Percentiles rank a stretch among this genome's conserved stretches.
These are phyloP conservation scores for Melanotaenia parkinsoni DNA, from an alignment of 2,797 vertebrate species.

Conservation along the genomic window DNA sequence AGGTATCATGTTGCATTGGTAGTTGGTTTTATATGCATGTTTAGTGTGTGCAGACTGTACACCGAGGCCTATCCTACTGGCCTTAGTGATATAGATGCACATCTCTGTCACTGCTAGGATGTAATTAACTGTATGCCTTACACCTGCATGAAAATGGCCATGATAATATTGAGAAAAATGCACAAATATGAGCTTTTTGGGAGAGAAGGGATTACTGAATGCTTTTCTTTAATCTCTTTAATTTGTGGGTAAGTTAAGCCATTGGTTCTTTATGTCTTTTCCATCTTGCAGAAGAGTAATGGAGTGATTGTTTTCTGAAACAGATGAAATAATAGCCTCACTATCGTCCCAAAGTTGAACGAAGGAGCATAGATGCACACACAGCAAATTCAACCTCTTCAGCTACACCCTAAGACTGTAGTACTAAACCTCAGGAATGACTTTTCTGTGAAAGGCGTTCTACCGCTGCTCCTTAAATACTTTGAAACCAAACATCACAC, in stretches of 20 bases:
- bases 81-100: background rate
- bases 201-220: background rate
- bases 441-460: slow-evolving; percentile 35
- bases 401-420: slow-evolving; percentile 1
- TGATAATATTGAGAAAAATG: background rate
- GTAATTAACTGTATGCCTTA: slow-evolving; percentile 2
- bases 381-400: slow-evolving; percentile 15
- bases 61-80: background rate
- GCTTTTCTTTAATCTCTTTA: background rate
- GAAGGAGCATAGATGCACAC: slow-evolving; percentile 11
- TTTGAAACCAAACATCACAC: slow-evolving; percentile 60
- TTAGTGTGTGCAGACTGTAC: background rate
- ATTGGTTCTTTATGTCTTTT: slow-evolving; percentile 1
- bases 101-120: background rate
- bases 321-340: slow-evolving; percentile 6
- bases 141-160: slow-evolving; percentile 22
- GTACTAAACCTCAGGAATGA: slow-evolving; percentile 53
- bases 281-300: background rate
- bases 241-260: background rate
- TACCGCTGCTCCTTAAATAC: slow-evolving; percentile 13
- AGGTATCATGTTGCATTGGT: background rate
- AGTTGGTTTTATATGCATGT: background rate
- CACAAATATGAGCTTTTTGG: background rate
- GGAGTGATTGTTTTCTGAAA: background rate
- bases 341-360: slow-evolving; percentile 12